These are phyloP conservation scores for Microctonus hyperodae DNA, from an alignment of 2,888 invertebrate species.

Conservation along the genomic window DNA sequence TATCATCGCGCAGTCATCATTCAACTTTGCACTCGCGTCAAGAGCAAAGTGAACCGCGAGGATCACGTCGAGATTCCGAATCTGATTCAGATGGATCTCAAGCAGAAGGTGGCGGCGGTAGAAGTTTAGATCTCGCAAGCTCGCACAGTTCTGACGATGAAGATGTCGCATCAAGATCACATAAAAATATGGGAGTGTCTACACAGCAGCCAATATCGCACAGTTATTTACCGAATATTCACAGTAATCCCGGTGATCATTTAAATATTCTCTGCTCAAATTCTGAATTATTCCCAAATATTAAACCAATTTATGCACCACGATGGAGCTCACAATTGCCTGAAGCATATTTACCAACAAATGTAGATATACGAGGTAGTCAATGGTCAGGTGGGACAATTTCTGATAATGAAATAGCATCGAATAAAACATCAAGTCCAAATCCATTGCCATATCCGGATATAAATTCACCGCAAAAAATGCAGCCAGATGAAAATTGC, in stretches of 20 bases:
- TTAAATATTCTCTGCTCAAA: slow-evolving; percentile 65
- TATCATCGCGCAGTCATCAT: slow-evolving; percentile 56
- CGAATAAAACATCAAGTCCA: slow-evolving; percentile 70
- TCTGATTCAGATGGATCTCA: slow-evolving; percentile 81
- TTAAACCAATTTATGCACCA: slow-evolving; percentile 71
- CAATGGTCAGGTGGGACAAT: slow-evolving; percentile 84
- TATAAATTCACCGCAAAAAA: slow-evolving; percentile 64
- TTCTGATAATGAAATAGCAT: slow-evolving; percentile 76
- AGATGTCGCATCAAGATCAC: slow-evolving; percentile 63
- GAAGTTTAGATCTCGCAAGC: slow-evolving; percentile 89
- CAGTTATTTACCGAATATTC: slow-evolving; percentile 70
- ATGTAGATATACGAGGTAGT: slow-evolving; percentile 61
- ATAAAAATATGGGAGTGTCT: slow-evolving; percentile 58
- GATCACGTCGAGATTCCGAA: slow-evolving; percentile 73
- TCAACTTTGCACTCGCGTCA: slow-evolving; percentile 50
- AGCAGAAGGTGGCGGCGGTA: slow-evolving; percentile 69
- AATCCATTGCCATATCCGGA: slow-evolving; percentile 81
- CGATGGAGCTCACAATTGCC: slow-evolving; percentile 76
- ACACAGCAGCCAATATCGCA: slow-evolving; percentile 57
- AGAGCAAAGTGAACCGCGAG: slow-evolving; percentile 54
- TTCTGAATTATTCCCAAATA: slow-evolving; percentile 74
- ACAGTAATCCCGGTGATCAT: slow-evolving; percentile 55
- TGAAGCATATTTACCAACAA: slow-evolving; percentile 68
- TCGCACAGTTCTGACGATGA: slow-evolving; percentile 95
- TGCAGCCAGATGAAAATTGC: slow-evolving; percentile 57